A percentile compares a stretch with the other conserved stretches of the same genome.
These are phyloP conservation scores for Pseudomyrmex concolor DNA, from an alignment of 1,140 invertebrate species.

Conservation along the genomic window DNA sequence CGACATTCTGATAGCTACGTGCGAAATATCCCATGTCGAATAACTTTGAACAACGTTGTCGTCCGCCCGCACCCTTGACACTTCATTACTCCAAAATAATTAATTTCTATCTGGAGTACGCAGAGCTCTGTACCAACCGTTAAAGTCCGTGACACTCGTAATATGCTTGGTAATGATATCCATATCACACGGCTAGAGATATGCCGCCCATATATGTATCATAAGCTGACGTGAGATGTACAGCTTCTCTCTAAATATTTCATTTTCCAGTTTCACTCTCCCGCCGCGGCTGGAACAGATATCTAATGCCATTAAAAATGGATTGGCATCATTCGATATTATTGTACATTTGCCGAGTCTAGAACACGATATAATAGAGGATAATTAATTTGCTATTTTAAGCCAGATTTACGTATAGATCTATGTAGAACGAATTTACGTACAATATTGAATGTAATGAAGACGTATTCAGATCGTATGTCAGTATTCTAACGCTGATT, in stretches of 20 bases:
- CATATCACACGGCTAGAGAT: constrained; percentile 54
- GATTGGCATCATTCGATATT: constrained; percentile 39
- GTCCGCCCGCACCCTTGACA: constrained; percentile 63
- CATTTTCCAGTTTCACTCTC: constrained; percentile 32
- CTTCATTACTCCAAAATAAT: constrained; percentile 74
- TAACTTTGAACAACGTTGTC: constrained; percentile 67
- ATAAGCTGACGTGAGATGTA: constrained; percentile 70
- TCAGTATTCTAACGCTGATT: constrained; percentile 7
- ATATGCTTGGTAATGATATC: constrained; percentile 71
- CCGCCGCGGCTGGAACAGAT: background rate
- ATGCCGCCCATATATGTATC: constrained; percentile 42
- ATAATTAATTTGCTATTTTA: constrained; percentile 12
- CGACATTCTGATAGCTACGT: constrained; percentile 34
- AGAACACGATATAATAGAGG: background rate
- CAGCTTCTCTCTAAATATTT: constrained; percentile 68
- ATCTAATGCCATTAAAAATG: constrained; percentile 58
- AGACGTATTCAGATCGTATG: background rate
- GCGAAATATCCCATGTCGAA: constrained; percentile 69
- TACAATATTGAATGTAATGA: background rate
- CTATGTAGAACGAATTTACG: background rate
- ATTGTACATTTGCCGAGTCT: background rate
- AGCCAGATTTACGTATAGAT: background rate
- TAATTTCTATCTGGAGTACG: constrained; percentile 70
- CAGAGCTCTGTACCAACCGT: constrained; percentile 63
- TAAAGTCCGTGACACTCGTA: constrained; percentile 73